Base-by-base conservation (phyloP, 2,113 vertebrate species). In the Agelaius phoeniceus region DNA sequence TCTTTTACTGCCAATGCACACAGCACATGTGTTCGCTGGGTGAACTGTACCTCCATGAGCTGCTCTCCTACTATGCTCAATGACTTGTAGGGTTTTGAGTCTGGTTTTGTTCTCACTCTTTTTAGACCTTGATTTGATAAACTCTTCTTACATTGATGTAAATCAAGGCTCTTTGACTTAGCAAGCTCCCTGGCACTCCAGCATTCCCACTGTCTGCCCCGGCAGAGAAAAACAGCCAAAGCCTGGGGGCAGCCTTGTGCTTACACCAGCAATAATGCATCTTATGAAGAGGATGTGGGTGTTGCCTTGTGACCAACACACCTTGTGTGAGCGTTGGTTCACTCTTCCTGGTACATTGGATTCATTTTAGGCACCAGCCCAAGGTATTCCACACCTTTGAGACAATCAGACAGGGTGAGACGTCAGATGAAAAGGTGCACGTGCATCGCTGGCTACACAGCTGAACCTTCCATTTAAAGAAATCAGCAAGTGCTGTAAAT, bases 241-340 rank as follows among this genome's bases (percentile, higher is more conserved):
- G 7, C 21, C 28, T n/a, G 21, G 3, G 3, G 65, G 61, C 43
- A 75, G 35, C 33, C 24, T 24, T 23, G 39, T 55, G 51, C 14
- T 57, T 26, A 22, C 10, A 7, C 24, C 55, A 57, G 16, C 20
- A 57, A 13, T 17, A 74, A 51, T 3, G 13, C 35, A 39, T 0
- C 0, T 28, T 52, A 11, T 3, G 9, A 13, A 59, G 51, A 57
- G 21, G 13, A 26, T 18, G 21, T 7, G 14, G 16, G 4, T 39
- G 41, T 3, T 78, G 35, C 46, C 51, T 37, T 8, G 19, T 48
- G 49, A 55, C 16, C 2, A 3, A 17, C 49, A 26, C 31, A 48
- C 11, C 4, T 7, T 20, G 44, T 46, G 44, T 21, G 44, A 21
- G 7, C 16, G 16, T 3, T 58, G 43, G 31, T 14, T 17, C 33